phyloP scores from a whole-genome alignment of 2,113 vertebrate genomes.

The Taurulus bubalis region DNA sequence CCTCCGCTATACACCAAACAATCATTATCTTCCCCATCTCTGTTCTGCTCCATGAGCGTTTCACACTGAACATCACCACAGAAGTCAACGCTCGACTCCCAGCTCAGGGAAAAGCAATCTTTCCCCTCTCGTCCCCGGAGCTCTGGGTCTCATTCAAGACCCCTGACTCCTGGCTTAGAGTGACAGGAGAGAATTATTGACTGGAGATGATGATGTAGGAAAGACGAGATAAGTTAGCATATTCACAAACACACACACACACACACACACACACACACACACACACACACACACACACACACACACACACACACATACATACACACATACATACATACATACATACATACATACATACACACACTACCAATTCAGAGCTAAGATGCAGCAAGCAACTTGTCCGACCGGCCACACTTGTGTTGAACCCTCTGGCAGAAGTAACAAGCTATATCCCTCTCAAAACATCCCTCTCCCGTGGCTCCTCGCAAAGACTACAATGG shows the following conservation, averaged over 20 bases:
- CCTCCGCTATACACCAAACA: constrained; percentile 62
- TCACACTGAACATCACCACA: constrained; percentile 62
- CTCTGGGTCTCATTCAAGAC: constrained; percentile 49
- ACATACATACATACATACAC: constrained; percentile 13
- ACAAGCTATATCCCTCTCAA: constrained; percentile 19
- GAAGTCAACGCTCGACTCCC: constrained; percentile 38
- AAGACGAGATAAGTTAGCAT: constrained; percentile 25
- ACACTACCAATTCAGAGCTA: background rate
- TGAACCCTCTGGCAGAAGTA: constrained; percentile 26
- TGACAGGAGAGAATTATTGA: constrained; percentile 54
- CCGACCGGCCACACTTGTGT: background rate
- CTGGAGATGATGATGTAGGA: constrained; percentile 30
- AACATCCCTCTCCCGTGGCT: constrained; percentile 42
- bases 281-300: constrained; percentile 10
- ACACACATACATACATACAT: background rate
- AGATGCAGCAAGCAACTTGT: constrained; percentile 12
- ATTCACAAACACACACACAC: background rate
- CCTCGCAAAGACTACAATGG: constrained; percentile 33
- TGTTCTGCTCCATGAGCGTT: constrained; percentile 64
- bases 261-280: background rate
- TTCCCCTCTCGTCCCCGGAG: constrained; percentile 28
- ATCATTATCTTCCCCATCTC: constrained; percentile 69
- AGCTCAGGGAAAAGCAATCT: constrained; percentile 64
- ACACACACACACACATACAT: background rate
- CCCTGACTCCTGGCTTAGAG: constrained; percentile 29